Evolutionary conservation across 2,888 invertebrate species (phyloP), one percentile per base, ranked within the genome.

Genomic region (Metalampra italica): DNA sequence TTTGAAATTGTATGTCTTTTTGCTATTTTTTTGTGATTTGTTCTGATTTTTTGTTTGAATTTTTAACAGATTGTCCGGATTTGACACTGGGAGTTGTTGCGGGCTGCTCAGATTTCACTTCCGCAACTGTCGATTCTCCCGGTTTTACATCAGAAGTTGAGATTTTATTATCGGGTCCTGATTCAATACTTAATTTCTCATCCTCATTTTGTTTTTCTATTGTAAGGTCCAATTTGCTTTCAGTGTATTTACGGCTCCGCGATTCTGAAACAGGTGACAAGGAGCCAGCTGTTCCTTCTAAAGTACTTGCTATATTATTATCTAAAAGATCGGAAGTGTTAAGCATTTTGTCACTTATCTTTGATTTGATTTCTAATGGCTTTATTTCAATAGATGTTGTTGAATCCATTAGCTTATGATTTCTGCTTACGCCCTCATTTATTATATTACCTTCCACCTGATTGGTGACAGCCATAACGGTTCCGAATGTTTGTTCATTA

Each of bases 381-480:
- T 29, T 29, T 15, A 29, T 34, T 29, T 52, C 45, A 15, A 44
- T 47, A 0, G 45, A 40, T 42, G 30, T 29, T n/a, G 52, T 39
- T 5, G 50, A 55, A 37, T 56, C 50, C 1, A 50, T 39, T 14
- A 52, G 59, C 43, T 53, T 61, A 41, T 47, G 55, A 39, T 47
- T 52, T 30, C 12, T 47, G 9, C 13, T 41, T 44, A 43, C 53
- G 15, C 32, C 37, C n/a, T 47, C 48, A 48, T 45, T 51, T 22
- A 14, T 49, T 43, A 34, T 52, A 32, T 52, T 52, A 11, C 52
- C 53, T 39, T 53, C 54, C 38, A 37, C 49, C 34, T 59, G 55
- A 47, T 56, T 57, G 32, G 7, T 54, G 55, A 55, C 45, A 29
- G 50, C 57, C 48, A 51, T 58, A 15, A 46, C 54, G 32, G 53